Percentiles rank a stretch among this genome's conserved stretches.
Evolutionary conservation across 2,888 invertebrate genomes (phyloP).

Genomic region (Pseudococcus jackbeardsleyi): DNA sequence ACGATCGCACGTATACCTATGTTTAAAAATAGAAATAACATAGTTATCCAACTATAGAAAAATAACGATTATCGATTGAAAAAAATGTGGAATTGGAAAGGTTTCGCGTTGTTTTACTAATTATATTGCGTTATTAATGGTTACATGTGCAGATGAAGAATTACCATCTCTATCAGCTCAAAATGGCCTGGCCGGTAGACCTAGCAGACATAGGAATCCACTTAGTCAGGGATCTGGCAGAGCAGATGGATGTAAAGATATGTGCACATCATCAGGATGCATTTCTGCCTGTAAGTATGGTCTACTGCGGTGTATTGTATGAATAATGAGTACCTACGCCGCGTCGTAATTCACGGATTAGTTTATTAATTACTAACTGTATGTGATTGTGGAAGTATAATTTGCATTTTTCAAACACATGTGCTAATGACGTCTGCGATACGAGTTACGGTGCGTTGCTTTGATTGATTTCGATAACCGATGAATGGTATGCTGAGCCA

Average conservation of each 20-base stretch:
- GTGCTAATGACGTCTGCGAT: background rate
- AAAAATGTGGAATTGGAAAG: constrained; percentile 42
- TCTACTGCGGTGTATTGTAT: background rate
- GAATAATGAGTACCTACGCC: background rate
- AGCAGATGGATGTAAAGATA: constrained; percentile 70
- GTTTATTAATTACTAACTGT: background rate
- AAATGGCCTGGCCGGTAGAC: constrained; percentile 65
- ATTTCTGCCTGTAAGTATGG: constrained; percentile 78
- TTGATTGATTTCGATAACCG: background rate
- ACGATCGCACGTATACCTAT: background rate
- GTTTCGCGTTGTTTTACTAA: background rate
- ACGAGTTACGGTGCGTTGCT: background rate
- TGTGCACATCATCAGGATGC: constrained; percentile 84
- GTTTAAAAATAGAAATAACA: constrained; percentile 12
- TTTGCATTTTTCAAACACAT: background rate
- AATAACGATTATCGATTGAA: constrained; percentile 5
- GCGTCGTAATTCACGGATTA: background rate
- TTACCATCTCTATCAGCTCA: constrained; percentile 69
- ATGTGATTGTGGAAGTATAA: constrained; percentile 3
- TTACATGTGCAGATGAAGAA: constrained; percentile 68
- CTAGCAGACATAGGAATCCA: constrained; percentile 65
- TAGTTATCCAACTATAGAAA: constrained; percentile 1
- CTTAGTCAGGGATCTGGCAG: constrained; percentile 69
- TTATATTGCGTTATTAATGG: background rate
- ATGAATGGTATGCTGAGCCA: background rate